These are phyloP conservation scores for Parazoanthus darwini DNA, from an alignment of 92 coral and sea anemone species.

Conservation along the genomic window DNA sequence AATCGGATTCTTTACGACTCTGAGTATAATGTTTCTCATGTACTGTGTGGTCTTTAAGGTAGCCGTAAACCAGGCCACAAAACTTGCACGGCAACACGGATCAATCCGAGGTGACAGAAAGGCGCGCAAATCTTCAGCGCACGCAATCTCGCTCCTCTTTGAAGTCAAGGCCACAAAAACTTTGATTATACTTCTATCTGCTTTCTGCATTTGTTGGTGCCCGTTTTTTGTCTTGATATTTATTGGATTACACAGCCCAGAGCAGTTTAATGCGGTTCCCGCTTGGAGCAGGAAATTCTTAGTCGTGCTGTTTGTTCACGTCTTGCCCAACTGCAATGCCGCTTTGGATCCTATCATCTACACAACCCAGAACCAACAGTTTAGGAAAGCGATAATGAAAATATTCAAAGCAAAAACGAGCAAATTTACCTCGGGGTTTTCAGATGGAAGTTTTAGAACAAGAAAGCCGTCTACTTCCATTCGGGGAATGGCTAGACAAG, in stretches of 20 bases:
- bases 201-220: slow-evolving; percentile 88
- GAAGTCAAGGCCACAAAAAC: slow-evolving; percentile 94
- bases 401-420: slow-evolving; percentile 40
- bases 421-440: slow-evolving; percentile 30
- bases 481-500: slow-evolving; percentile 2
- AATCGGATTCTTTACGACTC: slow-evolving; percentile 79
- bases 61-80: slow-evolving; percentile 76
- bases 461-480: background rate
- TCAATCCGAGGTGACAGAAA: slow-evolving; percentile 52
- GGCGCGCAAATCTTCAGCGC: slow-evolving; percentile 48
- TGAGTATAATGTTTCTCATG: slow-evolving; percentile 83
- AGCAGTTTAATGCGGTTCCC: slow-evolving; percentile 48
- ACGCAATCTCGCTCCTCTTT: slow-evolving; percentile 60
- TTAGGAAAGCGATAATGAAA: slow-evolving; percentile 66
- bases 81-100: slow-evolving; percentile 71
- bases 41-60: slow-evolving; percentile 88
- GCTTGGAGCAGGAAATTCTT: slow-evolving; percentile 51
- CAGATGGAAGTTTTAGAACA: slow-evolving; percentile 7
- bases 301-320: slow-evolving; percentile 60
- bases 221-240: slow-evolving; percentile 76
- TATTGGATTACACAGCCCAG: slow-evolving; percentile 70
- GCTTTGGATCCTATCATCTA: slow-evolving; percentile 85
- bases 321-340: slow-evolving; percentile 82
- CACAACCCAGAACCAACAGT: slow-evolving; percentile 84
- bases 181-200: slow-evolving; percentile 72